These are phyloP conservation scores for Lathamus discolor DNA, from an alignment of 2,113 vertebrate species.

Conservation along the genomic window DNA sequence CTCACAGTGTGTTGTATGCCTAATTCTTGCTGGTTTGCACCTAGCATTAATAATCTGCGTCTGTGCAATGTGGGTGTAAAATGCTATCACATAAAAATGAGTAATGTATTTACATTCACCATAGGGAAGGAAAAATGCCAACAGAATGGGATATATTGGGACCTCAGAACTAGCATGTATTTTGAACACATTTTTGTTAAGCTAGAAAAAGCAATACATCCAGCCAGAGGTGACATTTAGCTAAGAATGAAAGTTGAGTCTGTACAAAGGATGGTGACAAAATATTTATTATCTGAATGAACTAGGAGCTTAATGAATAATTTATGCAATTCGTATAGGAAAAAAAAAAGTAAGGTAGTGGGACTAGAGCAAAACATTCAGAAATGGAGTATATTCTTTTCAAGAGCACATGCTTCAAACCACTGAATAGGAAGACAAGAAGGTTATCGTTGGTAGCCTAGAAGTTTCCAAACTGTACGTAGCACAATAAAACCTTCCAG, in stretches of 20 bases:
- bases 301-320: background rate
- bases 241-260: background rate
- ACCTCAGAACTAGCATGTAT: fast-evolving
- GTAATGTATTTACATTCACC: background rate
- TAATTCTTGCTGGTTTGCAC: background rate
- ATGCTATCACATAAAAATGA: background rate
- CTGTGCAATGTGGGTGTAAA: background rate
- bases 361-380: background rate
- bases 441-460: background rate
- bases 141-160: background rate
- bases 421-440: background rate
- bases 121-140: background rate
- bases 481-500: background rate
- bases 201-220: background rate
- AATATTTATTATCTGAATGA: background rate
- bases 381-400: background rate
- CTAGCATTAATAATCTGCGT: background rate
- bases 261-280: background rate
- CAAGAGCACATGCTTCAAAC: background rate
- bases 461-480: background rate
- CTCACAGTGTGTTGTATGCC: background rate
- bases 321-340: background rate
- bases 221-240: background rate
- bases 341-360: background rate
- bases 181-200: background rate